Evolutionary conservation across 2,797 vertebrate genomes (phyloP).

Genomic region (Paramormyrops hopkinsi): DNA sequence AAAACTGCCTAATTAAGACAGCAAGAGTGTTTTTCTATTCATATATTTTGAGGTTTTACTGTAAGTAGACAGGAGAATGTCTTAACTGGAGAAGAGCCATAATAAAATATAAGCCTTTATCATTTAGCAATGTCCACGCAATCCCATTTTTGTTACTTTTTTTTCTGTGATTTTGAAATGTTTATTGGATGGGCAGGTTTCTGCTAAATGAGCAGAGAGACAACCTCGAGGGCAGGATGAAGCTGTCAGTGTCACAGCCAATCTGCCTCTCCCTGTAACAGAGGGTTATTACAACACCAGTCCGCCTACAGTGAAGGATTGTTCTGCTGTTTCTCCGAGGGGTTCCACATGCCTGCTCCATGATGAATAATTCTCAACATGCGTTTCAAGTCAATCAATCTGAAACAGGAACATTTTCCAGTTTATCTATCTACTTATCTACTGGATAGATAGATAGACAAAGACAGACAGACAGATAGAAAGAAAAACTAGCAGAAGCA

Average conservation of each 20-base stretch:
- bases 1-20: background rate
- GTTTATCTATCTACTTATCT: background rate
- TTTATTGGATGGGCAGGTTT: background rate
- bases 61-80: background rate
- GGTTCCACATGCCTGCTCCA: background rate
- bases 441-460: background rate
- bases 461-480: background rate
- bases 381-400: background rate
- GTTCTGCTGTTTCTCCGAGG: background rate
- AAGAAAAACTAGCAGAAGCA: background rate
- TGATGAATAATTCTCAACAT: background rate
- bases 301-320: conserved; percentile 2
- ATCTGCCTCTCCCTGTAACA: background rate
- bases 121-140: background rate
- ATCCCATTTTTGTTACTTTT: background rate
- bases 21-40: background rate
- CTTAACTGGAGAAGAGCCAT: background rate
- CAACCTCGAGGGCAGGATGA: background rate
- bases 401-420: background rate
- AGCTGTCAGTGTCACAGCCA: conserved; percentile 7
- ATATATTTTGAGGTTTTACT: background rate
- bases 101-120: background rate
- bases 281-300: conserved; percentile 7
- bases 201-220: background rate
- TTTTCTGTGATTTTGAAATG: background rate